Evolutionary conservation across 2,888 invertebrate species (phyloP), one percentile per base, ranked within the genome.

Genomic region (Blastobasis lacticolella): DNA sequence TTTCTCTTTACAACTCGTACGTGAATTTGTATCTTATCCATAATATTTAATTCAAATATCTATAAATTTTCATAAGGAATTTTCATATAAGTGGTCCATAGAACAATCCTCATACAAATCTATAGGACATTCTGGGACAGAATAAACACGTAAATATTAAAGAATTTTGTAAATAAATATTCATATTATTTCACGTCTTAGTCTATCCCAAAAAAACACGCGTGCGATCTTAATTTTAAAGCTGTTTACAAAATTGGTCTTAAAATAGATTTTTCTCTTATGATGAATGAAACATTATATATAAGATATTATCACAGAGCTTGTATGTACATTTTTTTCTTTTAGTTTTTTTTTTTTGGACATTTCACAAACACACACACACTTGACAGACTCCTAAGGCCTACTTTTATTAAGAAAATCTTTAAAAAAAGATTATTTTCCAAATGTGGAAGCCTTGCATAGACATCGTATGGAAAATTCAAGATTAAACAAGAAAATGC

Each of bases 221-320:
- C n/a, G n/a, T 23, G 23, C 23, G 23, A 2, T 23, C 23, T 23
- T 23, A 23, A 23, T 23, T 23, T 23, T 23, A 23, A 23, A 23
- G 23, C 23, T 23, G 23, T 23, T 38, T 41, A 36, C 38, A 53
- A 47, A 50, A 53, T 42, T 40, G 45, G 46, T 49, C 48, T 49
- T 49, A 49, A 49, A 49, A 49, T 10, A 48, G 10, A 41, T 48
- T 23, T 36, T 36, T 40, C 10, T 7, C n/a, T 44, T 43, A 37
- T 5, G 44, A 37, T 49, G 48, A 42, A 41, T 44, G 42, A 50
- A 57, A 57, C 40, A 50, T 57, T 55, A 57, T 55, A 53, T 41
- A 53, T 55, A 57, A 57, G 50, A 52, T 40, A 45, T 49, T 48
- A 50, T 52, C 50, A 54, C 50, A 54, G 49, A 52, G 53, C 47